phyloP scores from a whole-genome alignment of 2,888 invertebrate genomes.

The Gastracanthus pulcherrimus region DNA sequence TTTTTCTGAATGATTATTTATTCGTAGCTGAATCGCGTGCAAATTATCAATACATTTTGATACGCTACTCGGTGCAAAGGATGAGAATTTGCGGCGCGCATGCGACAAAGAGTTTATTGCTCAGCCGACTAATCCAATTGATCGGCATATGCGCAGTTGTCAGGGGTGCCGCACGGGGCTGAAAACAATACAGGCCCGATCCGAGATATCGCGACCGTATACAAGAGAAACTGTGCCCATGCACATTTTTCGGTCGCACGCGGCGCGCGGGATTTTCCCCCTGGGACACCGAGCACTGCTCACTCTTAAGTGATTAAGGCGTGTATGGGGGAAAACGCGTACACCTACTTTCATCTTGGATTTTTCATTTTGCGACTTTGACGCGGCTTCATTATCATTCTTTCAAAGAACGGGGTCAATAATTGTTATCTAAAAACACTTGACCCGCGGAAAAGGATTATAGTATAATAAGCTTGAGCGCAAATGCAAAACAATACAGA shows the following conservation, averaged over 20 bases:
- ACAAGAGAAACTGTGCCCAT: too few relatives aligned
- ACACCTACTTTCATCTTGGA: too few relatives aligned
- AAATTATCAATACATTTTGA: neutral
- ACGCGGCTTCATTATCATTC: too few relatives aligned
- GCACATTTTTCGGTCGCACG: conserved; percentile 20
- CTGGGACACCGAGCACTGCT: conserved; percentile 1
- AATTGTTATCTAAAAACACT: too few relatives aligned
- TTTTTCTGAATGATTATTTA: too few relatives aligned
- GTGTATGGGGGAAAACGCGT: neutral
- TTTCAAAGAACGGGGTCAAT: too few relatives aligned
- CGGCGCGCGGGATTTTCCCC: conserved; percentile 38
- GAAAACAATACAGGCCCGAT: neutral
- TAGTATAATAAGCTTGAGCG: too few relatives aligned
- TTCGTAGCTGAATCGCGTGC: too few relatives aligned
- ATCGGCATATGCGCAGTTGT: conserved; percentile 21
- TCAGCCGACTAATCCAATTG: conserved; percentile 24
- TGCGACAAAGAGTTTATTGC: neutral
- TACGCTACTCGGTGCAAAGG: too few relatives aligned
- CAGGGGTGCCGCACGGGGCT: neutral
- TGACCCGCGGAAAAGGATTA: too few relatives aligned
- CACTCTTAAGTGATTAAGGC: conserved; percentile 54
- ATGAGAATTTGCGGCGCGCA: neutral
- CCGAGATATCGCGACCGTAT: neutral
- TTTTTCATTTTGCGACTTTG: too few relatives aligned
- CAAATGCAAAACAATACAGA: too few relatives aligned